A percentile compares a stretch with the other conserved stretches of the same genome.
Conservation (phyloP, 2,888 invertebrate species). For the Arge pagana region DNA sequence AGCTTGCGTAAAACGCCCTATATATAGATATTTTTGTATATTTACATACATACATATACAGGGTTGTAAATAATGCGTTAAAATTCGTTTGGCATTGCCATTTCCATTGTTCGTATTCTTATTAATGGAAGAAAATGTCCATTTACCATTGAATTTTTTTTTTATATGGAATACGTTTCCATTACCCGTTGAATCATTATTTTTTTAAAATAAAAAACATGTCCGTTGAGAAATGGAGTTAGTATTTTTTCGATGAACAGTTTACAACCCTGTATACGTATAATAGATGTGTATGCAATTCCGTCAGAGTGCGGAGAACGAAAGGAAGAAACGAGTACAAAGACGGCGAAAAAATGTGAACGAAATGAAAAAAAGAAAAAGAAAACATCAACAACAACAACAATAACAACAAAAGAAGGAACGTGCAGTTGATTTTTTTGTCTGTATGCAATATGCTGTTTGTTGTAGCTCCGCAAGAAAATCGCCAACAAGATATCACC, state of each 20-base stretch:
- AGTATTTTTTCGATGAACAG: not conserved
- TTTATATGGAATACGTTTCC: too few relatives aligned
- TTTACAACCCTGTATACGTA: not conserved
- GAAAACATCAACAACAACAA: conserved; percentile 21
- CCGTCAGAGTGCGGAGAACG: not conserved
- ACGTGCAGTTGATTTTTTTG: conserved; percentile 33
- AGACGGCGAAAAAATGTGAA: not conserved
- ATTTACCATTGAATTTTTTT: too few relatives aligned
- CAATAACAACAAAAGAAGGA: not conserved
- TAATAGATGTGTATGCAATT: too few relatives aligned
- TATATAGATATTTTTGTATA: too few relatives aligned
- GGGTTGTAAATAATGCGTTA: too few relatives aligned
- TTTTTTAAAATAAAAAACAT: not conserved
- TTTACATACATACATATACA: too few relatives aligned
- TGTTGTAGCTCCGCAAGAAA: conserved; percentile 56
- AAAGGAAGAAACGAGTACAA: not conserved
- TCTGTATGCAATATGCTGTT: conserved; percentile 55
- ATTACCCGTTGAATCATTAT: too few relatives aligned
- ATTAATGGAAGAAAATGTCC: too few relatives aligned
- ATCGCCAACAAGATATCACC: conserved; percentile 50
- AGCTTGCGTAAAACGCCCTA: too few relatives aligned
- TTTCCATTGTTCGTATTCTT: too few relatives aligned
- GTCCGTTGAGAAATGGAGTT: not conserved
- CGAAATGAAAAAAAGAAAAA: conserved; percentile 31
- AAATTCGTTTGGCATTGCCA: too few relatives aligned